Evolutionary conservation across 2,888 invertebrate species (phyloP), one percentile per base, ranked within the genome.

Genomic region (Agrotis puta): DNA sequence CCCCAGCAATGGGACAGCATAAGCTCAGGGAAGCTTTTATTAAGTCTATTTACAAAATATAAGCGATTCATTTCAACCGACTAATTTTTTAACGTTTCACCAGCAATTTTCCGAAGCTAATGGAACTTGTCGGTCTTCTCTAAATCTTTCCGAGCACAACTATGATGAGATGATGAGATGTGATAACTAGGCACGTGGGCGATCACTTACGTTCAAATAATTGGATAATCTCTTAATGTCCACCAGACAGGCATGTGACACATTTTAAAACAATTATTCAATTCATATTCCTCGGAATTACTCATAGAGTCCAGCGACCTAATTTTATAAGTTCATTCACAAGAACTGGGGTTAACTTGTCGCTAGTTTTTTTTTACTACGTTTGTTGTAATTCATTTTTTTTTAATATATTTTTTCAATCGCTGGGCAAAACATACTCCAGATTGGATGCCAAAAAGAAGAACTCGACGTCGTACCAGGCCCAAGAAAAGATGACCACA

Each of bases 191-290:
- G 50, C 7, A 70, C 18, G 86, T 88, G 78, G 87, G 87, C 72
- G 74, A 72, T 65, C 81, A 79, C 79, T 76, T 53, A 74, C 54
- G 61, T 66, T 48, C 20, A 57, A 75, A 64, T 79, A 87, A 88
- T 85, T 76, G 82, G 39, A 72, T 86, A 85, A 87, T 85, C 27
- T 77, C 83, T 71, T 76, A 66, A 74, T 81, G 78, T 78, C 74
- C 67, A 66, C 48, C 39, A 62, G 56, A 9, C 64, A 27, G 64
- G 58, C 50, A 18, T 47, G 63, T 71, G 81, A 77, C 82, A 83
- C 80, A 64, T 70, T 79, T 79, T 75, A 53, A 66, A 81, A 81
- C 80, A 80, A 86, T 87, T 84, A 84, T 77, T 66, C 70, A 81
- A 83, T 83, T 83, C 54, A 16, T 33, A 13, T 64, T 5, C 24